These are phyloP conservation scores for Eciton burchellii DNA, from an alignment of 1,140 invertebrate species.

Conservation along the genomic window DNA sequence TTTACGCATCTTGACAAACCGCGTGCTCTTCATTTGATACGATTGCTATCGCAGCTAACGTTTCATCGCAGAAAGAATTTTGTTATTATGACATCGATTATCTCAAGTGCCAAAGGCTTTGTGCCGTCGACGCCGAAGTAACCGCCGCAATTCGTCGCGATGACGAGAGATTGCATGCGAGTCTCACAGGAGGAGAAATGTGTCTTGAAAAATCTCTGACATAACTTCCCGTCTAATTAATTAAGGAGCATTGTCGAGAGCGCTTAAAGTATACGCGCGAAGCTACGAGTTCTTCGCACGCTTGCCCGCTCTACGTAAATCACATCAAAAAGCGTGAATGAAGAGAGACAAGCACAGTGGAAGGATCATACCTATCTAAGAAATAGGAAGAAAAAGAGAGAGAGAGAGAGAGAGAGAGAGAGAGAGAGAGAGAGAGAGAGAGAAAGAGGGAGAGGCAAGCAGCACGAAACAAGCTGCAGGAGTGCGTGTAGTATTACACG, in stretches of 20 bases:
- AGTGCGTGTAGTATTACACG: constrained; percentile 32
- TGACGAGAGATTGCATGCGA: constrained; percentile 73
- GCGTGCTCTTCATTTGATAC: neutral
- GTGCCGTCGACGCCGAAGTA: constrained; percentile 16
- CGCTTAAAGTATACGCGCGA: constrained; percentile 38
- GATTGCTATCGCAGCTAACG: neutral
- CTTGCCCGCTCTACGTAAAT: constrained; percentile 42
- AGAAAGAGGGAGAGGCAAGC: neutral
- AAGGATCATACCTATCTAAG: neutral
- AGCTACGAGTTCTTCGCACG: constrained; percentile 47
- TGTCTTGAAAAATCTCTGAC: constrained; percentile 82
- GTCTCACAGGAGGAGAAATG: constrained; percentile 78
- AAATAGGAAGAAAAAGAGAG: constrained; percentile 5
- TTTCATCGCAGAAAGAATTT: constrained; percentile 7
- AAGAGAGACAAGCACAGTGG: constrained; percentile 25
- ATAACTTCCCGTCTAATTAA: constrained; percentile 84
- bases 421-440: constrained; percentile 5
- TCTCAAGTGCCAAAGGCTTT: constrained; percentile 9
- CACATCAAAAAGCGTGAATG: constrained; percentile 43
- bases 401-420: neutral
- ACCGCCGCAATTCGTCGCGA: constrained; percentile 48
- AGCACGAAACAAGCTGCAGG: constrained; percentile 4
- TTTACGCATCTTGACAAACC: constrained; percentile 33
- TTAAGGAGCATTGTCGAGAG: constrained; percentile 80
- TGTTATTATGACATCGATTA: constrained; percentile 42